phyloP scores from a whole-genome alignment of 2,888 invertebrate genomes.

The Eueremaeus valkanovi region DNA sequence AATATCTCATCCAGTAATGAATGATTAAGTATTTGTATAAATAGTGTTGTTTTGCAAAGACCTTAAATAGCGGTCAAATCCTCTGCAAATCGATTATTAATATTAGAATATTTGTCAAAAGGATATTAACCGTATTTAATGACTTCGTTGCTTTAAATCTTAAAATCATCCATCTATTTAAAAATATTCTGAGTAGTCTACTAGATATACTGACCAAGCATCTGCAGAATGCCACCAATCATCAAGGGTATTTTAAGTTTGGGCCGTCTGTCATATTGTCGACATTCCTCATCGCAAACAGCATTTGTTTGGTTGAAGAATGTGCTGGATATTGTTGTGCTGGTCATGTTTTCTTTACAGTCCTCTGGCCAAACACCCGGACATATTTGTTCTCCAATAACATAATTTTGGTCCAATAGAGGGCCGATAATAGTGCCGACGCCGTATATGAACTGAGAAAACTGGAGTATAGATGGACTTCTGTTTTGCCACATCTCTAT shows the following conservation, averaged over 20 bases:
- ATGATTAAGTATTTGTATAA: too few species aligned
- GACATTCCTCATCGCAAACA: background rate
- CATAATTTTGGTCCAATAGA: too few species aligned
- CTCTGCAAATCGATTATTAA: too few species aligned
- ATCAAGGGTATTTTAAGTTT: background rate
- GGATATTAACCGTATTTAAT: too few species aligned
- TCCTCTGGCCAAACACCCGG: background rate
- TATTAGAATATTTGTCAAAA: too few species aligned
- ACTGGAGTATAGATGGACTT: conserved; percentile 34
- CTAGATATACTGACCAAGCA: background rate
- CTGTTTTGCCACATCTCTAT: conserved; percentile 38
- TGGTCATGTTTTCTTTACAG: background rate
- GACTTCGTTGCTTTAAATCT: too few species aligned
- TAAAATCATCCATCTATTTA: too few species aligned
- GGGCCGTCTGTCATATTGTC: background rate
- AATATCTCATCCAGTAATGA: too few species aligned
- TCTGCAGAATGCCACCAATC: background rate
- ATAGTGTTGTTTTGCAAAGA: background rate
- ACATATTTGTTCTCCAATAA: conserved; percentile 17
- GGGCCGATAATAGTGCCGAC: conserved; percentile 37
- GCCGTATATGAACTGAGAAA: conserved; percentile 39
- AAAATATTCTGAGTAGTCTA: background rate
- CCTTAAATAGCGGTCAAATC: background rate
- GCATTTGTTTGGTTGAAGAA: background rate
- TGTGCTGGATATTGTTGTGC: background rate